Percentiles rank a stretch among this genome's conserved stretches.
Conservation (phyloP, 1,140 invertebrate genomes). For the Andrena cerasifolii region DNA sequence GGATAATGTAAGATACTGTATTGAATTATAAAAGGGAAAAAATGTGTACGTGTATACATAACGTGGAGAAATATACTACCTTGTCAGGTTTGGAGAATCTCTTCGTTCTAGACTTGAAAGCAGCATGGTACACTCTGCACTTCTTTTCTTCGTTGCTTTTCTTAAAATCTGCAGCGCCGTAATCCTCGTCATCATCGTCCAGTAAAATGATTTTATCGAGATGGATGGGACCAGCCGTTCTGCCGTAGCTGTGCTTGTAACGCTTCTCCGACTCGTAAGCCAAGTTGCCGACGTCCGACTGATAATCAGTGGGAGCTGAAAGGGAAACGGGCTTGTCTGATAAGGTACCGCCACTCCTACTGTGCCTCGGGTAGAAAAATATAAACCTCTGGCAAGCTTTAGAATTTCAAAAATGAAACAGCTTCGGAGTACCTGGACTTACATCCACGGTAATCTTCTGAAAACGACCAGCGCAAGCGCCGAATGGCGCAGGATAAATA, state of each 20-base stretch:
- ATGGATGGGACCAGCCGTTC: neutral
- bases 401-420: neutral
- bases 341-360: neutral
- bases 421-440: conserved; percentile 53
- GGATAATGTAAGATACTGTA: too few relatives aligned
- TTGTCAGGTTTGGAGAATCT: conserved; percentile 40
- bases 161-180: neutral
- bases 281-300: conserved; percentile 49
- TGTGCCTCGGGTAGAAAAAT: too few relatives aligned
- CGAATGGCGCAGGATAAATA: conserved; percentile 54
- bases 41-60: too few relatives aligned
- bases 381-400: too few relatives aligned
- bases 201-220: neutral
- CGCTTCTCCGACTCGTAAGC: conserved; percentile 56
- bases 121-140: conserved; percentile 52
- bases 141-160: neutral
- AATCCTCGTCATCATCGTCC: conserved; percentile 8
- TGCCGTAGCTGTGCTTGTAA: conserved; percentile 14
- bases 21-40: too few relatives aligned
- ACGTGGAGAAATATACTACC: conserved; percentile 33
- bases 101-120: conserved; percentile 59
- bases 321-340: neutral
- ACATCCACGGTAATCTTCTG: neutral
- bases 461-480: conserved; percentile 39
- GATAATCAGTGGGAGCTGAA: conserved; percentile 56